Evolutionary conservation across 2,888 invertebrate species (phyloP).

Genomic region (Platycheirus albimanus): DNA sequence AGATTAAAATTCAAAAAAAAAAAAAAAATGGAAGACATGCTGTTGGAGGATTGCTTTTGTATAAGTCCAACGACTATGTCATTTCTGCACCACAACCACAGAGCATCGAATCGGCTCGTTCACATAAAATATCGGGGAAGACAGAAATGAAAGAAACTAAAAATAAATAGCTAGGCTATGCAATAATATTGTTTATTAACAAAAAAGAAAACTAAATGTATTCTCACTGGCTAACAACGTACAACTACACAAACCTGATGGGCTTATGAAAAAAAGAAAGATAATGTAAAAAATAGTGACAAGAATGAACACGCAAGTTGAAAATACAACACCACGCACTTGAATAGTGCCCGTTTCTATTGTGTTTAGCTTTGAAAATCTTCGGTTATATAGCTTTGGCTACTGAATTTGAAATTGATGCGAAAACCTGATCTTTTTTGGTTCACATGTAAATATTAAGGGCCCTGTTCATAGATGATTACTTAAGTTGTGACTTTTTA

Average conservation of each 20-base stretch:
- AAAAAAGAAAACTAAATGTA: conserved; percentile 19
- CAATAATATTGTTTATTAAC: background rate
- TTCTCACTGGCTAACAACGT: conserved; percentile 40
- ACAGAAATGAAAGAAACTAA: conserved; percentile 26
- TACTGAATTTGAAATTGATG: too few relatives aligned
- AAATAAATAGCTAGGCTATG: conserved; percentile 30
- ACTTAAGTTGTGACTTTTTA: too few relatives aligned
- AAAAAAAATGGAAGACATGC: conserved; percentile 34
- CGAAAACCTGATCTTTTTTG: too few relatives aligned
- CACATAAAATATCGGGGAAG: background rate
- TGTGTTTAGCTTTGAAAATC: too few relatives aligned
- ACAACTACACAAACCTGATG: conserved; percentile 39
- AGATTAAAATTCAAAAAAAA: conserved; percentile 47
- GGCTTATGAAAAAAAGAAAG: too few relatives aligned
- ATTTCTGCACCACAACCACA: conserved; percentile 23
- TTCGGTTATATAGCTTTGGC: too few relatives aligned
- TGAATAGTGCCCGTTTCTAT: too few relatives aligned
- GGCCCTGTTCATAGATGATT: too few relatives aligned
- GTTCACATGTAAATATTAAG: too few relatives aligned
- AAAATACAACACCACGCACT: too few relatives aligned
- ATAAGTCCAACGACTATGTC: conserved; percentile 31
- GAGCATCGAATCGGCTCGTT: background rate
- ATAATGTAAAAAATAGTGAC: too few relatives aligned
- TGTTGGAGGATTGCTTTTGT: conserved; percentile 15
- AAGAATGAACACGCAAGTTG: too few relatives aligned